Base-by-base conservation (phyloP, 2,113 vertebrate genomes). In the Globicephala melas region DNA sequence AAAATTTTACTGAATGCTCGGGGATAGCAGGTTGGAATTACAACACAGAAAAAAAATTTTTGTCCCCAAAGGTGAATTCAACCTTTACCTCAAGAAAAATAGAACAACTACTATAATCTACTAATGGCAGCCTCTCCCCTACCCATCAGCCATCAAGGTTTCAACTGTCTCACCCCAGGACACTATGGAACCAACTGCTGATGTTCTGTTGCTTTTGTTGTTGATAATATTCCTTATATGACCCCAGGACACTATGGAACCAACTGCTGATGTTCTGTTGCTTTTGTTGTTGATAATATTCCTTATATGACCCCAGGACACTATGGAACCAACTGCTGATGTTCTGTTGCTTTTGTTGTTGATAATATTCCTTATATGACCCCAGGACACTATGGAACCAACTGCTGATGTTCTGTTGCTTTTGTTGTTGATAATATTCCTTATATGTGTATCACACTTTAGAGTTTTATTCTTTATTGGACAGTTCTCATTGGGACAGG, bases 1-100 rank as follows among this genome's bases (percentile, higher is more conserved):
- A 91, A 33, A 67, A 36, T 88, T 77, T 76, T 87, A 82, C n/a
- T 63, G 50, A 77, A 44, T 82, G n/a, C 67, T 70, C 55, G 76
- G 38, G 28, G 36, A 41, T 41, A 79, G 67, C 58, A 74, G 53
- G 83, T 62, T 67, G 73, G 67, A 83, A 67, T 92, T 92, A 92
- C 1, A 55, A 80, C 36, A 67, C 9, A 47, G 53, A 41, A 33
- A 28, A 79, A 41, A 50, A n/a, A 84, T 26, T 71, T 85, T 68
- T 20, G 1, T 0, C 6, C 2, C 1, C 33, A 81, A 58, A 91
- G 65, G n/a, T 41, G n/a, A 85, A 89, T 80, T 85, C 23, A 84
- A 21, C 44, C 50, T 80, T 89, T n/a, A 50, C 47, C 26, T 90
- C 21, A 53, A 81, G 44, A 93, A 94, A 53, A 73, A 31, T 18